phyloP scores from a whole-genome alignment of 2,113 vertebrate genomes.

The Scophthalmus maximus region DNA sequence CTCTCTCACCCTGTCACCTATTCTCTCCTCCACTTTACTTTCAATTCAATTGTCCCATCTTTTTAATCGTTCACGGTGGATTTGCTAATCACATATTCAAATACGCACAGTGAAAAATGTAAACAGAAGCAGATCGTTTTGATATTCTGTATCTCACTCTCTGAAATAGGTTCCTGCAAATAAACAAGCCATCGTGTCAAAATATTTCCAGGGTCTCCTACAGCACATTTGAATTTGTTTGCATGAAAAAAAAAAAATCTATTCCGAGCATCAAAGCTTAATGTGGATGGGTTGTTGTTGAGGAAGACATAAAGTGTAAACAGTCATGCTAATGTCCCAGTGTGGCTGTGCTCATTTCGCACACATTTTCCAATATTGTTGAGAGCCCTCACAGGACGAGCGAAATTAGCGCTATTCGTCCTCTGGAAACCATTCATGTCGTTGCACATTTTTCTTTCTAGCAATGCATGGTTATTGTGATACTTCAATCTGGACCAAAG shows the following conservation, averaged over 20 bases:
- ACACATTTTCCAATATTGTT: not conserved
- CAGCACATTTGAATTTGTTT: not conserved
- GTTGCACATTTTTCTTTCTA: not conserved
- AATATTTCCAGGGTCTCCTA: not conserved
- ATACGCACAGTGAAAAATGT: conserved; percentile 1
- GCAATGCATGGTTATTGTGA: not conserved
- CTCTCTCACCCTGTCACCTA: not conserved
- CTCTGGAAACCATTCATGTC: not conserved
- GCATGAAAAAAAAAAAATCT: not conserved
- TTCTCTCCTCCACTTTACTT: not conserved
- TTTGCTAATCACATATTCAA: conserved; percentile 7
- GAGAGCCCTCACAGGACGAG: not conserved
- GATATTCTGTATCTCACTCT: not conserved
- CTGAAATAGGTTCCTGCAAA: not conserved
- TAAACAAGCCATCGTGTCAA: not conserved
- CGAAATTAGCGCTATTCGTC: not conserved
- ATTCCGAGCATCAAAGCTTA: not conserved
- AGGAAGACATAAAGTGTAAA: not conserved
- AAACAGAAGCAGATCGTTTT: not conserved
- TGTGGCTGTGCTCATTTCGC: not conserved
- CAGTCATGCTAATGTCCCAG: not conserved
- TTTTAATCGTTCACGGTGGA: not conserved
- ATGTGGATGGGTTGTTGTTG: not conserved
- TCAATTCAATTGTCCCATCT: no score
- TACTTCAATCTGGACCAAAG: not conserved